phyloP scores from a whole-genome alignment of 2,113 vertebrate species.

The Heliornis fulica region DNA sequence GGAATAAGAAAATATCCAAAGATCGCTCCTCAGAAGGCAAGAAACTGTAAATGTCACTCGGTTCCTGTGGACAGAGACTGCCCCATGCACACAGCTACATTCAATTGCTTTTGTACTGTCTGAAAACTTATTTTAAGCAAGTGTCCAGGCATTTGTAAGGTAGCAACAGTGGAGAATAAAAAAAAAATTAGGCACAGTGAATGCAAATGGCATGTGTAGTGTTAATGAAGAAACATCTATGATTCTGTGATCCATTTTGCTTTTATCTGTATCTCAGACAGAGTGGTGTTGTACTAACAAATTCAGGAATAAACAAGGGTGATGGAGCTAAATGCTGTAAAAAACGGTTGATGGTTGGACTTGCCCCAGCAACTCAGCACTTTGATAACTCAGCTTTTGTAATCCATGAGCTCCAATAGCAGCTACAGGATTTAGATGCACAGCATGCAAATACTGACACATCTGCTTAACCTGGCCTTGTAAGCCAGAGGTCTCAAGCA shows the following conservation, averaged over 20 bases:
- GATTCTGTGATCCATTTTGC: too few relatives aligned
- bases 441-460: not conserved
- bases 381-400: not conserved
- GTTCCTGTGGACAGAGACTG: not conserved
- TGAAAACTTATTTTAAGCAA: not conserved
- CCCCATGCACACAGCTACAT: not conserved
- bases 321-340: not conserved
- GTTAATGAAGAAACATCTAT: not conserved
- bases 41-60: not conserved
- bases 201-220: not conserved
- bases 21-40: not conserved
- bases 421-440: not conserved
- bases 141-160: not conserved
- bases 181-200: not conserved
- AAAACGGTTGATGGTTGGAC: not conserved
- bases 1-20: not conserved
- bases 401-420: not conserved
- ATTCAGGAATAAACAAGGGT: not conserved
- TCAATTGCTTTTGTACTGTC: not conserved
- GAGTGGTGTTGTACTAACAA: not conserved
- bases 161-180: not conserved
- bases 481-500: not conserved
- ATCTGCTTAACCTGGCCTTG: not conserved
- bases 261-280: not conserved
- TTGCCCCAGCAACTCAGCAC: not conserved